Percentiles rank a stretch among this genome's conserved stretches.
Evolutionary conservation across 2,888 invertebrate species (phyloP).

Genomic region (Melieria picta): DNA sequence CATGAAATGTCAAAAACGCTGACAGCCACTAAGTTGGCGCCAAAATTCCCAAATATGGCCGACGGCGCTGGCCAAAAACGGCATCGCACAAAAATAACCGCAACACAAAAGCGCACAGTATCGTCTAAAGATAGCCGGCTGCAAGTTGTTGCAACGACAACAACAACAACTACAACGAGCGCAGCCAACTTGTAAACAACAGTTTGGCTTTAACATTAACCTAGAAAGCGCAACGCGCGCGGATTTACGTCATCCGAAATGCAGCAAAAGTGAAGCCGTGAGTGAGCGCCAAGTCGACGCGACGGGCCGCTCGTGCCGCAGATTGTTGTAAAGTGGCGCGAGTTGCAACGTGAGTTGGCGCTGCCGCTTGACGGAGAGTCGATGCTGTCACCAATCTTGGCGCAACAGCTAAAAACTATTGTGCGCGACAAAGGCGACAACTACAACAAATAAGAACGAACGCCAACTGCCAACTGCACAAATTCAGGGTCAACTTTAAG

Average conservation of each 20-base stretch:
- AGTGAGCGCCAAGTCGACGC: not conserved
- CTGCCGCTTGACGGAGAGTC: not conserved
- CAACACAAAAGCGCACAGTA: not conserved
- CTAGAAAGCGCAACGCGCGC: constrained; percentile 27
- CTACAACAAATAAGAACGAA: constrained; percentile 10
- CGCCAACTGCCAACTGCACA: constrained; percentile 18
- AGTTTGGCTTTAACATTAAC: constrained; percentile 37
- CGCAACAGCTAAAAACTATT: constrained; percentile 3
- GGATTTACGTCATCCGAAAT: too few relatives aligned
- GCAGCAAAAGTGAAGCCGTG: not conserved
- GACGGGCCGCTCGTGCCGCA: not conserved
- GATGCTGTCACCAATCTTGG: not conserved
- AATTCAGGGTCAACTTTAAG: constrained; percentile 33
- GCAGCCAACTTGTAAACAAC: not conserved
- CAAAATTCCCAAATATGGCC: constrained; percentile 26
- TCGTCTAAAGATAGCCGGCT: not conserved
- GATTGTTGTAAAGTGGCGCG: not conserved
- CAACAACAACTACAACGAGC: not conserved
- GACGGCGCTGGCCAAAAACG: constrained; percentile 21
- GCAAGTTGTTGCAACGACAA: not conserved
- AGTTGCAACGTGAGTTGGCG: not conserved
- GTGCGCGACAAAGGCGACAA: not conserved
- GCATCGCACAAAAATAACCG: constrained; percentile 5
- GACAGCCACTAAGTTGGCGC: constrained; percentile 23
- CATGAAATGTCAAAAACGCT: constrained; percentile 19